phyloP scores from a whole-genome alignment of 2,113 vertebrate genomes.

The Oreotrochilus melanogaster region DNA sequence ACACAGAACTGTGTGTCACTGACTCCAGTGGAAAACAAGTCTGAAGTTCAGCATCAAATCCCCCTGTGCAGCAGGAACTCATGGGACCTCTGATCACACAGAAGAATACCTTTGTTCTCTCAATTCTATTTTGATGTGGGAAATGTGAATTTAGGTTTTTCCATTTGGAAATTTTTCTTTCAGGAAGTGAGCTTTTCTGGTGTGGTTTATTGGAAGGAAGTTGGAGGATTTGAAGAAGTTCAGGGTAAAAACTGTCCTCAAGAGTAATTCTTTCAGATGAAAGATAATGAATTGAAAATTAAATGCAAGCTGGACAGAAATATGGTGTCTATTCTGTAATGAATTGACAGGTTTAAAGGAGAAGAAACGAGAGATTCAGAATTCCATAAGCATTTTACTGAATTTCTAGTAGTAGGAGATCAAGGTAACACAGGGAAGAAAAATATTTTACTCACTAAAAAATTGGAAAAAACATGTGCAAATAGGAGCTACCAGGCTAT shows the following conservation, averaged over 20 bases:
- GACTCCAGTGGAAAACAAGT: neutral
- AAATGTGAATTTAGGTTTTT: neutral
- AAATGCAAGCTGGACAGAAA: neutral
- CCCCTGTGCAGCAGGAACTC: neutral
- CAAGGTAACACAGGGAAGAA: neutral
- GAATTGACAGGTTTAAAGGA: neutral
- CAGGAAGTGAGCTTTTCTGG: neutral
- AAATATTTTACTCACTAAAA: neutral
- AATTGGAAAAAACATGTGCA: neutral
- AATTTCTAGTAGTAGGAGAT: neutral
- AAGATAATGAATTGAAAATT: neutral
- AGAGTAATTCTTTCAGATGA: neutral
- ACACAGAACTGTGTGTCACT: accelerated
- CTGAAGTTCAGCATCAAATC: neutral
- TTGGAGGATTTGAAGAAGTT: neutral
- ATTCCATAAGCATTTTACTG: neutral
- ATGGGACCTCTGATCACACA: neutral
- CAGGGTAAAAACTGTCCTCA: neutral
- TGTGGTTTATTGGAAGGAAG: neutral
- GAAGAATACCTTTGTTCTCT: neutral
- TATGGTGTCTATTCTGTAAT: neutral
- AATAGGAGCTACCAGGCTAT: neutral
- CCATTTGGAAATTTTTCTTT: neutral
- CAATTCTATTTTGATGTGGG: neutral
- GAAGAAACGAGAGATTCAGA: neutral